phyloP scores from a whole-genome alignment of 1,140 invertebrate genomes.

The Melipona quadrifasciata region DNA sequence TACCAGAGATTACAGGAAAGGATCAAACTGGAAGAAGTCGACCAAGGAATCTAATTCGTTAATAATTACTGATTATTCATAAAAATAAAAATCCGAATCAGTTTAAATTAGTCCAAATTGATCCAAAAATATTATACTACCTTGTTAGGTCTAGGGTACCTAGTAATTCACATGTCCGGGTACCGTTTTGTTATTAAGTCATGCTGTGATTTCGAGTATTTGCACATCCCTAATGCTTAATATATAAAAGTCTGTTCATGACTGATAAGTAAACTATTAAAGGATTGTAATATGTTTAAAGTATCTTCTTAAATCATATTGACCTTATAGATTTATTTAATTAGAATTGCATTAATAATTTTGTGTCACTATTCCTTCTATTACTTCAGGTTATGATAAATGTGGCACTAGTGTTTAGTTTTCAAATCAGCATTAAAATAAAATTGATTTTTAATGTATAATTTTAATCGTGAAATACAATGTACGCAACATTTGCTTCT shows the following conservation, averaged over 20 bases:
- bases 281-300: not conserved
- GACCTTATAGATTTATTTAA: not conserved
- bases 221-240: not conserved
- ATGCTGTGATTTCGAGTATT: not conserved
- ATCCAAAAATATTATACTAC: not conserved
- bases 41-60: not conserved
- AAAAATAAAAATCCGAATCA: not conserved
- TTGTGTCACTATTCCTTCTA: not conserved
- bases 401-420: not conserved
- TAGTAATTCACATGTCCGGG: no score
- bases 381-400: not conserved
- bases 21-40: not conserved
- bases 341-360: conserved; percentile 3
- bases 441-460: not conserved
- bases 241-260: not conserved
- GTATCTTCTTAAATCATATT: not conserved
- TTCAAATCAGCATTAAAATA: not conserved
- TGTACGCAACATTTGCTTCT: conserved; percentile 13
- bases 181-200: not conserved
- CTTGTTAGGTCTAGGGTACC: not conserved
- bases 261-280: not conserved
- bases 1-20: not conserved
- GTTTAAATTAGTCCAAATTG: not conserved
- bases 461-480: conserved; percentile 22
- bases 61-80: not conserved